phyloP scores from a whole-genome alignment of 1,140 invertebrate species.

The Rhynchophorus ferrugineus region DNA sequence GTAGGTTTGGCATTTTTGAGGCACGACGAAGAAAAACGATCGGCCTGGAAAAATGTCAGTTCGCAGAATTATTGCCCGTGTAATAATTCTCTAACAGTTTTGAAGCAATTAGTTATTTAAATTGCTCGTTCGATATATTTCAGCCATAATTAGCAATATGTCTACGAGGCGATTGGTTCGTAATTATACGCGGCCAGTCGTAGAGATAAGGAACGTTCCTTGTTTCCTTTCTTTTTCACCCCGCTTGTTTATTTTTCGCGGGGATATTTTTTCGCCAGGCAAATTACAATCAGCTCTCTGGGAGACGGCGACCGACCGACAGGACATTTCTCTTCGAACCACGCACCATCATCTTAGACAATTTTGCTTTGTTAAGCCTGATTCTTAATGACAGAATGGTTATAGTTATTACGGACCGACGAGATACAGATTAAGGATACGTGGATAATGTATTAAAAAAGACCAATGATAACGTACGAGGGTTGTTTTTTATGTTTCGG shows the following conservation, averaged over 20 bases:
- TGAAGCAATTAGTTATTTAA: background rate
- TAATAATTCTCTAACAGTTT: background rate
- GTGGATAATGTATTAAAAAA: too few relatives aligned
- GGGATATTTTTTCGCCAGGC: background rate
- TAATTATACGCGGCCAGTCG: background rate
- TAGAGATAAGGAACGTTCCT: too few relatives aligned
- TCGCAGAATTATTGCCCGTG: background rate
- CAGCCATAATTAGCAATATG: slow-evolving; percentile 3
- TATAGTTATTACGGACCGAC: too few relatives aligned
- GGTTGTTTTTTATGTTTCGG: too few relatives aligned
- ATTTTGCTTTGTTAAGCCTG: too few relatives aligned
- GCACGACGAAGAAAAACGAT: too few relatives aligned
- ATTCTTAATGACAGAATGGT: too few relatives aligned
- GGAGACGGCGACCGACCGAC: background rate
- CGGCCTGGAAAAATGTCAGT: background rate
- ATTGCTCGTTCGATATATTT: background rate
- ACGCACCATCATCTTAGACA: too few relatives aligned
- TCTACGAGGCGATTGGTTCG: background rate
- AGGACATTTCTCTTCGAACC: slow-evolving; percentile 5
- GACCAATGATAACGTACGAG: too few relatives aligned
- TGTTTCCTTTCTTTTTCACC: too few relatives aligned
- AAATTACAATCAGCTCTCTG: slow-evolving; percentile 2
- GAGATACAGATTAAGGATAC: too few relatives aligned
- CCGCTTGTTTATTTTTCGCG: slow-evolving; percentile 1
- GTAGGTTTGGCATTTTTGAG: background rate